Evolutionary conservation across 2,888 invertebrate genomes (phyloP).

Genomic region (Brenthis hecate): DNA sequence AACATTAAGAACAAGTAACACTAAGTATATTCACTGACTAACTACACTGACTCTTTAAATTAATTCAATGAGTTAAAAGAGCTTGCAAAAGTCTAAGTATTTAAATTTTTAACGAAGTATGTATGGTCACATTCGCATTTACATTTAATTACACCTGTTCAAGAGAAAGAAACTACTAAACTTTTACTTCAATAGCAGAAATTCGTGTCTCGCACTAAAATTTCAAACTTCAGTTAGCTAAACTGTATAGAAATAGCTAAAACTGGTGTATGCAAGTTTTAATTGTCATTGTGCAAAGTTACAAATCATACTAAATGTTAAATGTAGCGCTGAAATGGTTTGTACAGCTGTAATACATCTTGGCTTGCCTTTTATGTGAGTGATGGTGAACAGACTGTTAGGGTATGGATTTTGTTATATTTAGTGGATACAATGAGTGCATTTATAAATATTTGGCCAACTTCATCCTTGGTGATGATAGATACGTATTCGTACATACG

Average conservation of each 20-base stretch:
- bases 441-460: neutral
- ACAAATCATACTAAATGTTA: conserved; percentile 21
- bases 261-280: conserved; percentile 17
- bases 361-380: conserved; percentile 22
- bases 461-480: too few relatives aligned
- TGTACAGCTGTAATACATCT: conserved; percentile 19
- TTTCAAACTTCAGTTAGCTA: conserved; percentile 10
- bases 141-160: neutral
- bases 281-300: conserved; percentile 27
- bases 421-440: conserved; percentile 10
- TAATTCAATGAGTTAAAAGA: too few relatives aligned
- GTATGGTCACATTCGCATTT: neutral
- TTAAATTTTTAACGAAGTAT: too few relatives aligned
- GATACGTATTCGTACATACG: too few relatives aligned
- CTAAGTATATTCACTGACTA: too few relatives aligned
- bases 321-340: conserved; percentile 22
- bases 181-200: neutral
- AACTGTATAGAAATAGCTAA: conserved; percentile 12
- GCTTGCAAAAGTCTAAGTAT: too few relatives aligned
- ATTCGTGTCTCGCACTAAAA: neutral
- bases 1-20: too few relatives aligned
- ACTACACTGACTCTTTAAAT: too few relatives aligned
- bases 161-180: neutral
- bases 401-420: conserved; percentile 5
- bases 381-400: conserved; percentile 13